A percentile compares a stretch with the other conserved stretches of the same genome.
These are phyloP conservation scores for Dicyrtoma fusca DNA, from an alignment of 2,888 invertebrate species.

Conservation along the genomic window DNA sequence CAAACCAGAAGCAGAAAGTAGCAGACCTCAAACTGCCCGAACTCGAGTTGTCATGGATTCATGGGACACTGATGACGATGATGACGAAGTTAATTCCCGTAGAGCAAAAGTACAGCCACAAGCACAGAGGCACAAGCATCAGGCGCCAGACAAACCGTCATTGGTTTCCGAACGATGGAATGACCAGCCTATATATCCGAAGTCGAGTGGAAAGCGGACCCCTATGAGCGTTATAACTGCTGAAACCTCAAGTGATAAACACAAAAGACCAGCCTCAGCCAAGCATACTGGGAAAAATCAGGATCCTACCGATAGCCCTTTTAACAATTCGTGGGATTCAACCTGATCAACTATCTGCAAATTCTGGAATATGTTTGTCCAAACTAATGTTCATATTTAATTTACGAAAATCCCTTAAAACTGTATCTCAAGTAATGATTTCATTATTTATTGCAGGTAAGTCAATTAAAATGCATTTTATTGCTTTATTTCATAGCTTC, in stretches of 20 bases:
- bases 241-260: background rate
- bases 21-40: conserved; percentile 5
- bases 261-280: background rate
- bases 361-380: too few species aligned
- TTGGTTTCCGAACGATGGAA: conserved; percentile 20
- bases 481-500: too few species aligned
- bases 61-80: conserved; percentile 21
- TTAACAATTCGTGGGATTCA: conserved; percentile 34
- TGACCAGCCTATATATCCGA: background rate
- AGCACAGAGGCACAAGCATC: too few species aligned
- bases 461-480: too few species aligned
- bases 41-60: conserved; percentile 23
- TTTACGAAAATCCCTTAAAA: too few species aligned
- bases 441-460: too few species aligned
- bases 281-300: background rate
- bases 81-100: background rate
- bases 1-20: background rate
- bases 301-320: conserved; percentile 12
- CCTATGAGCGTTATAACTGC: conserved; percentile 9
- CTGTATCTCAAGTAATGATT: too few species aligned
- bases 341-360: conserved; percentile 8
- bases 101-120: background rate
- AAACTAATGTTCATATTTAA: too few species aligned
- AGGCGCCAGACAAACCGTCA: background rate
- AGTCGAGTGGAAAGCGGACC: background rate